phyloP scores from a whole-genome alignment of 2,888 invertebrate species.

The Nymphalis polychloros region DNA sequence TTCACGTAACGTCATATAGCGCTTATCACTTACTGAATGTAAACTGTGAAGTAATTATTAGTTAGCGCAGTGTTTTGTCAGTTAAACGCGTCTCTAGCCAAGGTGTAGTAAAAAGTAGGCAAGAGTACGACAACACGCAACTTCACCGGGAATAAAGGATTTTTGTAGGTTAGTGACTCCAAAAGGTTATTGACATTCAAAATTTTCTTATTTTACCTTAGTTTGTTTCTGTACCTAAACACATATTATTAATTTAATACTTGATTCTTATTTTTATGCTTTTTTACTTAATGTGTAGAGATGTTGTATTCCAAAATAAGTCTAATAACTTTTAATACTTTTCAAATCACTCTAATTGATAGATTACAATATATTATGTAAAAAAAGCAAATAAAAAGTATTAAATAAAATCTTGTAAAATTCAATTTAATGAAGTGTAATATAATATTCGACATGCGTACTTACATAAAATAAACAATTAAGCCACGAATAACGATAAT shows the following conservation, averaged over 20 bases:
- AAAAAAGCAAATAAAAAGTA: too few species aligned
- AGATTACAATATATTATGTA: too few species aligned
- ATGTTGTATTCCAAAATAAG: too few species aligned
- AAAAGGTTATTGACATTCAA: slow-evolving; percentile 51
- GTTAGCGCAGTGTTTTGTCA: slow-evolving; percentile 1
- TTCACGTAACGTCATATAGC: not conserved
- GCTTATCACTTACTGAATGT: not conserved
- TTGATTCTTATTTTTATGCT: too few species aligned
- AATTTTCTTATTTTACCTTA: slow-evolving; percentile 7
- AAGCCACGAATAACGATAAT: too few species aligned
- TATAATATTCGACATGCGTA: too few species aligned
- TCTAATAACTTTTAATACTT: too few species aligned
- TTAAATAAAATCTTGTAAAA: too few species aligned
- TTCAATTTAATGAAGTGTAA: too few species aligned
- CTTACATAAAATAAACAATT: too few species aligned
- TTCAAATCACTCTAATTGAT: too few species aligned
- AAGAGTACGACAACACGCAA: not conserved
- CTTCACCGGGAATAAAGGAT: slow-evolving; percentile 15
- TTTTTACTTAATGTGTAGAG: too few species aligned
- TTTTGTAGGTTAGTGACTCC: slow-evolving; percentile 61
- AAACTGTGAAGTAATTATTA: not conserved
- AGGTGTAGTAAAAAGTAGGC: not conserved
- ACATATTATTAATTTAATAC: not conserved
- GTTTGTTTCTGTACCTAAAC: not conserved
- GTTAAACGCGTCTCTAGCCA: not conserved